phyloP scores from a whole-genome alignment of 2,797 vertebrate species.

The Chelon labrosus region DNA sequence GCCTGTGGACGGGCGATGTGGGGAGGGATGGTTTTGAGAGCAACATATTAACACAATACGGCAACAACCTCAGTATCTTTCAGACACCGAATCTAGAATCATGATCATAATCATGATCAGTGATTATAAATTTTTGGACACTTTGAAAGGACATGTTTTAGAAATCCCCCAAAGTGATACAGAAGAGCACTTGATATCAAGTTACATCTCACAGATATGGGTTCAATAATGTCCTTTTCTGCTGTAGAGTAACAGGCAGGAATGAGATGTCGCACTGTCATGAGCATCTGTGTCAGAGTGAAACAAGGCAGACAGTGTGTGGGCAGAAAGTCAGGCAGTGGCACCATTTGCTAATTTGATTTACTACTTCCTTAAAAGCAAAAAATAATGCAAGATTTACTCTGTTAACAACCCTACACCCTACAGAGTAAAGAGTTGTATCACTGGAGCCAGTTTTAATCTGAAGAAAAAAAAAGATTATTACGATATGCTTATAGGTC shows the following conservation, averaged over 20 bases:
- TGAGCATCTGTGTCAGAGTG: slow-evolving; percentile 7
- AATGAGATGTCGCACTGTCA: slow-evolving; percentile 15
- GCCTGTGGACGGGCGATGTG: slow-evolving; percentile 7
- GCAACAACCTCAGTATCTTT: too few species aligned
- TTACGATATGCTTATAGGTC: not conserved
- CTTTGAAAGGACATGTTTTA: not conserved
- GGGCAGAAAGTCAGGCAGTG: slow-evolving; percentile 36
- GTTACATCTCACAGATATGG: not conserved
- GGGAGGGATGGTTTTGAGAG: not conserved
- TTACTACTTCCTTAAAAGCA: not conserved
- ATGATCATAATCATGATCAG: too few species aligned
- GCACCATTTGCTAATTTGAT: slow-evolving; percentile 47
- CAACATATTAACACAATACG: not conserved
- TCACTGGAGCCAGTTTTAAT: not conserved
- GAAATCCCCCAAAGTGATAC: not conserved
- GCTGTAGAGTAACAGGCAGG: slow-evolving; percentile 14
- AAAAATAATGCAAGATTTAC: not conserved
- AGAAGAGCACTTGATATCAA: not conserved
- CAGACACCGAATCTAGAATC: too few species aligned
- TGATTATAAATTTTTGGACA: too few species aligned
- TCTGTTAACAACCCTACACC: not conserved
- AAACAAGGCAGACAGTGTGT: slow-evolving; percentile 4
- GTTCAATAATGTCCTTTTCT: slow-evolving; percentile 7
- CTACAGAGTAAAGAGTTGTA: not conserved
- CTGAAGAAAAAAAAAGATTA: not conserved